Conservation (phyloP, 1,140 invertebrate genomes). For the Cherax quadricarinatus region DNA sequence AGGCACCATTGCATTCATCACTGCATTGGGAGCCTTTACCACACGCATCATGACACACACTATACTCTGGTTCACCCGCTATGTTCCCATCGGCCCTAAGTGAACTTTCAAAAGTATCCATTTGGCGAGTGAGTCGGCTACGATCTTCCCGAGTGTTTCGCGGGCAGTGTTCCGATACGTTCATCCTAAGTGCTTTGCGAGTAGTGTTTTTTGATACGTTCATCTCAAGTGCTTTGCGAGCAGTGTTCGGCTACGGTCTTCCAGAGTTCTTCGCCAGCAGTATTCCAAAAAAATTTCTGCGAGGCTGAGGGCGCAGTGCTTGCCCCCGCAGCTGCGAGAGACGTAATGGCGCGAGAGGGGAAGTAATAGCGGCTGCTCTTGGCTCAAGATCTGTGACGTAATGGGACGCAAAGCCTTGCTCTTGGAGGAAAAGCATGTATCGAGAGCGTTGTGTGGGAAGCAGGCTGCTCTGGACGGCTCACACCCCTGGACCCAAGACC, state of each 20-base stretch:
- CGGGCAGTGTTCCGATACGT: too few species aligned
- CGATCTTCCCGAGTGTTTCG: too few species aligned
- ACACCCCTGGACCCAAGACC: conserved; percentile 60
- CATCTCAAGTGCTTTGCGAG: too few species aligned
- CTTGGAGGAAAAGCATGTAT: conserved; percentile 55
- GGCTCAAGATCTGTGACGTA: conserved; percentile 36
- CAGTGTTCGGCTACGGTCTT: too few species aligned
- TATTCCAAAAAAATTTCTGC: too few species aligned
- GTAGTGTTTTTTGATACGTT: too few species aligned
- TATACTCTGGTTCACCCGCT: neutral
- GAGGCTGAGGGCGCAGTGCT: too few species aligned
- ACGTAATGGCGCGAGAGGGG: too few species aligned
- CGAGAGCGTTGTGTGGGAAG: conserved; percentile 56
- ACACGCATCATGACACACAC: neutral
- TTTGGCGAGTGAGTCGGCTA: neutral
- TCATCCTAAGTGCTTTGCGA: too few species aligned
- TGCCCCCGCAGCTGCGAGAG: too few species aligned
- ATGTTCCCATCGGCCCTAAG: neutral
- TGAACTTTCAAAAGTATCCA: neutral
- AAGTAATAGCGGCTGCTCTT: neutral
- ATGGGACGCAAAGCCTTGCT: conserved; percentile 39
- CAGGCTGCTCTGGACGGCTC: conserved; percentile 47
- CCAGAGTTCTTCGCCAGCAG: too few species aligned
- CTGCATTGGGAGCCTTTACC: neutral
- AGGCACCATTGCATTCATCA: neutral